Evolutionary conservation across 2,797 vertebrate species (phyloP), one percentile per base, ranked within the genome.

Genomic region (Liasis olivaceus): DNA sequence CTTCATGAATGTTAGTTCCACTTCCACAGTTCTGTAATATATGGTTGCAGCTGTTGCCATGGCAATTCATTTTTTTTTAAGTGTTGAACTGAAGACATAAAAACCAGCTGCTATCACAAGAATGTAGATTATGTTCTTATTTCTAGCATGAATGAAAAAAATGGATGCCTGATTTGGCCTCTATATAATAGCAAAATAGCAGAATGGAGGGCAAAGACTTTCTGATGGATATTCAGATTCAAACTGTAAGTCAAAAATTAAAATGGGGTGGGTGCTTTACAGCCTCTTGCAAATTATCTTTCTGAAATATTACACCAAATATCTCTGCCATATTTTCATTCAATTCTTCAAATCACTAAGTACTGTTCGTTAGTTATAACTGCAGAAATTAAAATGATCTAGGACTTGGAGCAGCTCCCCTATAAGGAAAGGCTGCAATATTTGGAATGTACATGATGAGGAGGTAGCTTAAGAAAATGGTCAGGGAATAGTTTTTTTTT

Each of bases 41-140:
- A 97, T 95, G 96, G 96, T 95, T 97, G 95, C 96, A 95, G 94
- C 95, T 97, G 97, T 98, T 98, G 97, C 96, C 94, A 98, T 97
- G 96, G 96, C 1, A 94, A 97, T 97, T 97, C 96, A 96, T 97
- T 97, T 95, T 94, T 91, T 97, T 94, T 1, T 66, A 95, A 96
- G 94, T 95, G 96, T 96, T 95, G 91, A 96, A 94, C 94, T 91
- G 94, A 96, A 96, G 95, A 96, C 93, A 96, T 96, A 94, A 96
- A 97, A 96, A 91, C 85, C 96, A 97, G 97, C 96, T 97, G 96
- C 94, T 96, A 95, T 93, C 93, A 92, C 47, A 93, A 96, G 87
- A 95, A 97, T 96, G 95, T 93, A 90, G 96, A 96, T 20, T 93
- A 87, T 54, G 22, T 87, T 92, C 87, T 94, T 87, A 51, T 88